These are phyloP conservation scores for Tragelaphus scriptus DNA, from an alignment of 2,113 vertebrate species.

Conservation along the genomic window DNA sequence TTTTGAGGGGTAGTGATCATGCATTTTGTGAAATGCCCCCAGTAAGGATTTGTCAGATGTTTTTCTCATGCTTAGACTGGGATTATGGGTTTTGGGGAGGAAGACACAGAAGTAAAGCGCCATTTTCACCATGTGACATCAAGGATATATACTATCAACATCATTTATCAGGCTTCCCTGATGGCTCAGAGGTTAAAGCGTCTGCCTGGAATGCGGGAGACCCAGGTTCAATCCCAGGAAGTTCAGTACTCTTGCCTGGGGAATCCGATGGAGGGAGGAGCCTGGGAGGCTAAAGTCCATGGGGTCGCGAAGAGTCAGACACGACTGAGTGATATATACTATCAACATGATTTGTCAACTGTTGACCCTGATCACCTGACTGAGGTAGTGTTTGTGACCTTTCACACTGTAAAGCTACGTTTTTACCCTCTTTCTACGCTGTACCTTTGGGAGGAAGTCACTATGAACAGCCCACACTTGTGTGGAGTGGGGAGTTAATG, in stretches of 20 bases:
- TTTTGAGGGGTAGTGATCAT: neutral
- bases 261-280: too few relatives aligned
- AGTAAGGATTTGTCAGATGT: neutral
- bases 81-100: neutral
- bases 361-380: neutral
- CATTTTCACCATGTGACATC: neutral
- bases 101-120: neutral
- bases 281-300: too few relatives aligned
- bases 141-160: neutral
- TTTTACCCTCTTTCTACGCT: neutral
- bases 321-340: too few relatives aligned
- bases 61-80: neutral
- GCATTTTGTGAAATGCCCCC: neutral
- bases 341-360: too few relatives aligned
- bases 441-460: neutral
- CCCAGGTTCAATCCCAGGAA: too few relatives aligned
- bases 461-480: neutral
- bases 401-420: neutral
- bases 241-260: too few relatives aligned
- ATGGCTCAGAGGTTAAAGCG: too few relatives aligned
- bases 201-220: too few relatives aligned
- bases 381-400: neutral
- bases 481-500: neutral
- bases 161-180: neutral
- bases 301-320: too few relatives aligned